Conservation (phyloP, 2,797 vertebrate genomes). For the Argya squamiceps region DNA sequence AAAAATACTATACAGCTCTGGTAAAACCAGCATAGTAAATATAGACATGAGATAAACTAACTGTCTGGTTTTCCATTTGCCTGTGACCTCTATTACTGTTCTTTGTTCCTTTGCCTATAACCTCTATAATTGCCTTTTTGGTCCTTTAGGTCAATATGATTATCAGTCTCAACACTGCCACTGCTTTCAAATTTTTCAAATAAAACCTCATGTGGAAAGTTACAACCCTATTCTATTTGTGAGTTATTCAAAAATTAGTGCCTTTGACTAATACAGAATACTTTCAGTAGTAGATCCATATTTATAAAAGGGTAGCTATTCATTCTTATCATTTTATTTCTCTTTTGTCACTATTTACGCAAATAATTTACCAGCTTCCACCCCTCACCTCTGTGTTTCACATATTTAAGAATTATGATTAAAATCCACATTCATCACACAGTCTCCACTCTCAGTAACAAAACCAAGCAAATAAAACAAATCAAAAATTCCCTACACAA, state of each 20-base stretch:
- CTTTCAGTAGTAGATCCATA: background rate
- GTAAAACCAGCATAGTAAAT: slow-evolving; percentile 26
- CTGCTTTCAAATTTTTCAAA: background rate
- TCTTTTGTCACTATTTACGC: background rate
- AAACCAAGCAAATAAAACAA: background rate
- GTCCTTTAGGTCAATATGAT: background rate
- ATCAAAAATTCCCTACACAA: background rate
- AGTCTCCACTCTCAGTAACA: background rate
- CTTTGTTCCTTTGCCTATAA: slow-evolving; percentile 3
- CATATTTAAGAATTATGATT: background rate
- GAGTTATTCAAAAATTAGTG: background rate
- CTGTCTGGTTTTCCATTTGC: background rate
- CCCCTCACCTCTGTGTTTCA: background rate
- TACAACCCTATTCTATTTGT: background rate
- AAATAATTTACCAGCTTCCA: background rate
- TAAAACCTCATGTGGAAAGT: background rate
- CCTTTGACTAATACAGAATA: background rate
- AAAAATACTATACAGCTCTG: background rate
- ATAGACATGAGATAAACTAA: slow-evolving; percentile 21
- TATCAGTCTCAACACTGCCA: background rate
- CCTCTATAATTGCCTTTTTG: background rate
- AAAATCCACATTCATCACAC: background rate
- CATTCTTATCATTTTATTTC: background rate
- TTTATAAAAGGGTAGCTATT: background rate
- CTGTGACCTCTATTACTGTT: slow-evolving; percentile 40